phyloP scores from a whole-genome alignment of 2,888 invertebrate species.

The Opisthograptis luteolata region DNA sequence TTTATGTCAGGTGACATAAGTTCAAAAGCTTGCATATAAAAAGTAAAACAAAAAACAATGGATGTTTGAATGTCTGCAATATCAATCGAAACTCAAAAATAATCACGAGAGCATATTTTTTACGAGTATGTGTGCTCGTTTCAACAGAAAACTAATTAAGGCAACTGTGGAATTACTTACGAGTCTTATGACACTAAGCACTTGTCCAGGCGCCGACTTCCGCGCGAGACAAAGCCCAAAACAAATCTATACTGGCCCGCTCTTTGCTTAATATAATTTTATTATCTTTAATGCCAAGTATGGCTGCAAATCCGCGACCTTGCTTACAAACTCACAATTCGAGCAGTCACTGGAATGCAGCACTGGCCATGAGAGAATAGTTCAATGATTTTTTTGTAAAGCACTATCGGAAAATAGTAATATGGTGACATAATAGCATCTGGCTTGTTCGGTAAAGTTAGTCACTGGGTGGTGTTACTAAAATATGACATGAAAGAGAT shows the following conservation, averaged over 20 bases:
- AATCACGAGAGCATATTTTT: too few species aligned
- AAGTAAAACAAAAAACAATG: too few species aligned
- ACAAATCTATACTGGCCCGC: neutral
- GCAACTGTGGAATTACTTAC: neutral
- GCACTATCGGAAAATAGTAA: conserved; percentile 10
- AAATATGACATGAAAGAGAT: neutral
- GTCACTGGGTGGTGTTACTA: neutral
- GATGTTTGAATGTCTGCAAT: neutral
- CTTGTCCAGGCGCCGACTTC: conserved; percentile 6
- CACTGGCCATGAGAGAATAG: conserved; percentile 56
- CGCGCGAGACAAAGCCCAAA: conserved; percentile 2
- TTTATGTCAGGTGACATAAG: too few species aligned
- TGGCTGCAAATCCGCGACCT: conserved; percentile 48
- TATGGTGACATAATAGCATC: conserved; percentile 22
- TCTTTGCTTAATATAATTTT: conserved; percentile 4
- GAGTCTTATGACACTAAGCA: too few species aligned
- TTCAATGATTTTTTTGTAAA: conserved; percentile 40
- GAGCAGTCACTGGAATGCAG: conserved; percentile 59
- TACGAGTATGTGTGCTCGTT: neutral
- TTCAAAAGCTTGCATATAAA: too few species aligned
- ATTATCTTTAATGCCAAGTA: conserved; percentile 17
- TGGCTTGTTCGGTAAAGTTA: conserved; percentile 6
- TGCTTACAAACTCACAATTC: conserved; percentile 50
- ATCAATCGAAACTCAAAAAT: too few species aligned
- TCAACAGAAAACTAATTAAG: conserved; percentile 1